Conservation (phyloP, 2,113 vertebrate species). For the Willisornis vidua region DNA sequence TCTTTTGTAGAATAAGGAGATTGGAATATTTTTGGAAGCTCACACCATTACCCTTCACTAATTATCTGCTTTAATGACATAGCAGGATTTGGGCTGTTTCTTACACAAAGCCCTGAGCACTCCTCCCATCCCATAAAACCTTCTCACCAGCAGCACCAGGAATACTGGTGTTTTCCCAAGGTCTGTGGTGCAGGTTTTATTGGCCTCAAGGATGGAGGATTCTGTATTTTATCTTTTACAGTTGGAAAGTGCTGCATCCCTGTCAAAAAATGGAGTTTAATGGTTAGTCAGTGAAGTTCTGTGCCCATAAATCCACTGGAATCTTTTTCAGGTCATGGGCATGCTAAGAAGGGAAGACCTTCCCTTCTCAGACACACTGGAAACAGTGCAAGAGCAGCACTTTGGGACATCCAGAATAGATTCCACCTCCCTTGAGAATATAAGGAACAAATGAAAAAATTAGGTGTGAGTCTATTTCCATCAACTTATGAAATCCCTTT, state of each 20-base stretch:
- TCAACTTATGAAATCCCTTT: background rate
- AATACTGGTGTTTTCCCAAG: fast-evolving
- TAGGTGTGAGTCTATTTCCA: background rate
- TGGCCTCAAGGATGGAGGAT: background rate
- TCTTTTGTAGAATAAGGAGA: background rate
- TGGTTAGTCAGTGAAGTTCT: background rate
- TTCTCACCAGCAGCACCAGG: fast-evolving
- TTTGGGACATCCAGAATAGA: background rate
- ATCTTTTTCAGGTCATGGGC: background rate
- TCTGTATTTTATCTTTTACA: background rate
- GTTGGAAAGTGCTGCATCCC: background rate
- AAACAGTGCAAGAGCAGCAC: background rate
- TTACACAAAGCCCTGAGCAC: background rate
- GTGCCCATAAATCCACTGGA: background rate
- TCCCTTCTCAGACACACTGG: background rate
- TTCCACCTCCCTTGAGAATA: background rate
- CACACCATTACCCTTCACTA: background rate
- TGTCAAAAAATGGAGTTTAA: background rate
- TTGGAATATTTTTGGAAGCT: background rate
- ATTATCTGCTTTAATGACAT: background rate
- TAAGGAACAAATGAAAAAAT: background rate
- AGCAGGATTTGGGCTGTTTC: background rate
- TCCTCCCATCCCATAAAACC: background rate
- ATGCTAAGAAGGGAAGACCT: background rate
- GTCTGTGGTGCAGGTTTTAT: background rate